A percentile compares a stretch with the other conserved stretches of the same genome.
Conservation (phyloP, 64 coral and sea anemone genomes). For the Platygyra sinensis region DNA sequence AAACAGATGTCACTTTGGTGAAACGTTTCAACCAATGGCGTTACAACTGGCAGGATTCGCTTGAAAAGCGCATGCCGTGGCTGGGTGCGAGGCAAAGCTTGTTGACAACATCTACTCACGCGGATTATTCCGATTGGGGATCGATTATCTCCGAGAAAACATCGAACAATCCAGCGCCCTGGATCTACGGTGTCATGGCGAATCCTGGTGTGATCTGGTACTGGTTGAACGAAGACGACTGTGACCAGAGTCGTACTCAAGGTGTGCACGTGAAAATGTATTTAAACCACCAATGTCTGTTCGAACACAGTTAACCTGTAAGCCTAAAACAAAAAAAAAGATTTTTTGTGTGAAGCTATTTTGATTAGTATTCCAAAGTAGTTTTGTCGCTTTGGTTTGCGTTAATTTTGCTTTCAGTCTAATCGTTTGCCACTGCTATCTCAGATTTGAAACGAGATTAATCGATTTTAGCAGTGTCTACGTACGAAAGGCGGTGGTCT, state of each 20-base stretch:
- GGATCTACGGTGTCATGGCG: constrained; percentile 49
- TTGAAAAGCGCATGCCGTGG: constrained; percentile 72
- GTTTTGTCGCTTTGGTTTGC: too few relatives aligned
- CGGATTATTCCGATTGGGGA: constrained; percentile 45
- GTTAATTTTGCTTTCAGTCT: too few relatives aligned
- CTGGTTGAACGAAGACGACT: constrained; percentile 74
- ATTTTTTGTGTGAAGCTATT: too few relatives aligned
- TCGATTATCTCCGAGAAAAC: constrained; percentile 37
- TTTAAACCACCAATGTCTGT: background rate
- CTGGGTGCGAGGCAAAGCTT: constrained; percentile 41
- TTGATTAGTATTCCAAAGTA: too few relatives aligned
- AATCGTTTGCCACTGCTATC: too few relatives aligned
- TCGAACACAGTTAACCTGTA: background rate
- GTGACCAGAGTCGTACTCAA: background rate
- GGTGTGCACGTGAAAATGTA: constrained; percentile 36
- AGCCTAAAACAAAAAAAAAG: too few relatives aligned
- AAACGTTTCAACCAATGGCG: constrained; percentile 45
- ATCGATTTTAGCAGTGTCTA: too few relatives aligned
- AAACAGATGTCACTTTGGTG: constrained; percentile 61
- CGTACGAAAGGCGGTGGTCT: too few relatives aligned
- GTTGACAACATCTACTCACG: constrained; percentile 42
- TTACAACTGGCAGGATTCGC: constrained; percentile 32
- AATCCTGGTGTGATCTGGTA: constrained; percentile 77
- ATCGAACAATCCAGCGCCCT: constrained; percentile 42
- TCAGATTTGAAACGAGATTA: too few relatives aligned